A percentile compares a stretch with the other conserved stretches of the same genome.
Evolutionary conservation across 2,888 invertebrate genomes (phyloP).

Genomic region (Hemicrepidius hirtus): DNA sequence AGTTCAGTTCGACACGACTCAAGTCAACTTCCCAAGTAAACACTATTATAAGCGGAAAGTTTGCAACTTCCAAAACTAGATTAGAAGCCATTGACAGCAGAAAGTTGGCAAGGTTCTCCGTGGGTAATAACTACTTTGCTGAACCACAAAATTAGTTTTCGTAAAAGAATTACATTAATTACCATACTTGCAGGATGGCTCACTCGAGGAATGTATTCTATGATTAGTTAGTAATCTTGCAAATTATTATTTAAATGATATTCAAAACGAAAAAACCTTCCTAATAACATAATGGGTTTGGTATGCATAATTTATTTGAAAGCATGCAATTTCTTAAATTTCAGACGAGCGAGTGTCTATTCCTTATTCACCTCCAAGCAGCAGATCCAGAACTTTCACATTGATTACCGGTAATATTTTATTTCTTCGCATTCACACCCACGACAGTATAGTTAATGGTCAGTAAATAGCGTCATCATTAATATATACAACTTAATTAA

Average conservation of each 20-base stretch:
- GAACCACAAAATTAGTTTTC: conserved; percentile 43
- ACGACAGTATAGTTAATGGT: not conserved
- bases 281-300: not conserved
- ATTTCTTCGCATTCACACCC: conserved; percentile 2
- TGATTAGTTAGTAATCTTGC: not conserved
- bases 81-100: conserved; percentile 52
- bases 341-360: conserved; percentile 1
- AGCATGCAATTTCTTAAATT: conserved; percentile 8
- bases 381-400: conserved; percentile 16
- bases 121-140: conserved; percentile 48
- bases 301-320: conserved; percentile 8
- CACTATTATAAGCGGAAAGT: conserved; percentile 52
- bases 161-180: conserved; percentile 40
- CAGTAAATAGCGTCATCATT: too few species aligned
- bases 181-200: conserved; percentile 14
- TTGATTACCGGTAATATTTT: not conserved
- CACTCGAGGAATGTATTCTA: conserved; percentile 4
- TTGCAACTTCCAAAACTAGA: conserved; percentile 53
- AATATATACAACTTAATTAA: too few species aligned
- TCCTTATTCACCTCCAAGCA: not conserved
- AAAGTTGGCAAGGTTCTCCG: conserved; percentile 47
- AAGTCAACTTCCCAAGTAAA: conserved; percentile 54
- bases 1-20: conserved; percentile 35
- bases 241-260: conserved; percentile 21
- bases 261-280: conserved; percentile 3